Evolutionary conservation across 1,140 invertebrate genomes (phyloP).

Genomic region (Drosophila jambulina): DNA sequence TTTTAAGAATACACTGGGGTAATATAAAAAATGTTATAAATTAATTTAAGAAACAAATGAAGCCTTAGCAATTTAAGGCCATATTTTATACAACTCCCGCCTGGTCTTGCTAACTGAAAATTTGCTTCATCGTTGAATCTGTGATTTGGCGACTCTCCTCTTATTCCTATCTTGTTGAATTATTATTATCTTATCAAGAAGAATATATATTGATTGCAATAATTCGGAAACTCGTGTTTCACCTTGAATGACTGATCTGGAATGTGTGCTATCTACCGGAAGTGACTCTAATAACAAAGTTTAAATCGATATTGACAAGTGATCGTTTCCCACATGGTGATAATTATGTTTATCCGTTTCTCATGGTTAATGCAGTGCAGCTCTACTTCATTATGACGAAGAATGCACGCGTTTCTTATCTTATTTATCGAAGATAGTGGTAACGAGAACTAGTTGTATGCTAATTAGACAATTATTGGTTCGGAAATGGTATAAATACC

Average conservation of each 20-base stretch:
- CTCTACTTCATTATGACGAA: background rate
- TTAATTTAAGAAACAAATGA: background rate
- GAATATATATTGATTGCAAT: background rate
- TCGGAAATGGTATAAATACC: slow-evolving; percentile 54
- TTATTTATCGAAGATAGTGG: slow-evolving; percentile 20
- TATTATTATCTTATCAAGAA: slow-evolving; percentile 14
- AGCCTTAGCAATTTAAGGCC: too few species aligned
- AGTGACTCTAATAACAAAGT: background rate
- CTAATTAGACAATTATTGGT: slow-evolving; percentile 62
- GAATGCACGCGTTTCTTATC: slow-evolving; percentile 4
- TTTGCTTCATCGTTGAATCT: background rate
- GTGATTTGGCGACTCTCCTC: background rate
- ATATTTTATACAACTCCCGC: background rate
- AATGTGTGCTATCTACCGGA: background rate
- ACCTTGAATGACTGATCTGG: background rate
- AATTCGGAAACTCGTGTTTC: slow-evolving; percentile 11
- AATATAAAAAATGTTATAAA: too few species aligned
- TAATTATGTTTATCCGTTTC: background rate
- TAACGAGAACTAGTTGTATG: slow-evolving; percentile 51
- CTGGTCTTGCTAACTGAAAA: background rate
- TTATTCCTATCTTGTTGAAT: slow-evolving; percentile 12
- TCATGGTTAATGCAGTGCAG: background rate
- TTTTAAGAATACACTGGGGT: background rate
- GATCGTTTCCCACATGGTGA: background rate
- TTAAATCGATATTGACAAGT: background rate